Conservation (phyloP, 2,797 vertebrate genomes). For the Myripristis jacobus region DNA sequence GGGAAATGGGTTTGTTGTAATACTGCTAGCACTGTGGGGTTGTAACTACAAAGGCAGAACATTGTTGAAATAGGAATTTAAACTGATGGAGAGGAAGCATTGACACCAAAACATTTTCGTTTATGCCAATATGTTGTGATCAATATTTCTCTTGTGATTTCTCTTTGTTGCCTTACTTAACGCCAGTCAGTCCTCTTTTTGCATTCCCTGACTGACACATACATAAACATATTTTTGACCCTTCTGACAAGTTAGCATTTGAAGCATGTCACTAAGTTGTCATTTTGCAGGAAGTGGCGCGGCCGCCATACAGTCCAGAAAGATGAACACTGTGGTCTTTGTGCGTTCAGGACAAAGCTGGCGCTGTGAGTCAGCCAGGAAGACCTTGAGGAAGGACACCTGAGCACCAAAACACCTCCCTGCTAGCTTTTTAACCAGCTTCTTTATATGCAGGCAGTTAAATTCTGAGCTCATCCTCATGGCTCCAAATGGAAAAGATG, state of each 20-base stretch:
- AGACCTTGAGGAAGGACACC: constrained; percentile 73
- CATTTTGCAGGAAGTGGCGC: constrained; percentile 38
- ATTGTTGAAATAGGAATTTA: neutral
- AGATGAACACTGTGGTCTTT: constrained; percentile 79
- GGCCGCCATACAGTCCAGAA: neutral
- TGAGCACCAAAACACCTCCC: constrained; percentile 54
- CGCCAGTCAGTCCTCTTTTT: neutral
- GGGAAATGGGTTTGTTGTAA: constrained; percentile 50
- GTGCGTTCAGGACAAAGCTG: constrained; percentile 78
- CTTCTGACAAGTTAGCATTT: constrained; percentile 1
- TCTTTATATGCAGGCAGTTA: neutral
- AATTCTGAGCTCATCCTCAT: constrained; percentile 20
- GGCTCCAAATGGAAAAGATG: neutral
- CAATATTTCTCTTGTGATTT: neutral
- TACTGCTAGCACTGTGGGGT: constrained; percentile 21
- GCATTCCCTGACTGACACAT: neutral
- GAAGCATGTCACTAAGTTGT: constrained; percentile 61
- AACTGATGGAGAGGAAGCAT: neutral
- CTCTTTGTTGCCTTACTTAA: neutral
- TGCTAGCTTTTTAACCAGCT: constrained; percentile 14
- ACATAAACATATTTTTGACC: constrained; percentile 20
- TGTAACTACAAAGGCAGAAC: too few relatives aligned
- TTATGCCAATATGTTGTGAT: neutral
- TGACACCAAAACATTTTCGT: neutral
- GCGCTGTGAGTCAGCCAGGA: constrained; percentile 71